Conservation (phyloP, 1,140 invertebrate genomes). For the Bombus balteatus region DNA sequence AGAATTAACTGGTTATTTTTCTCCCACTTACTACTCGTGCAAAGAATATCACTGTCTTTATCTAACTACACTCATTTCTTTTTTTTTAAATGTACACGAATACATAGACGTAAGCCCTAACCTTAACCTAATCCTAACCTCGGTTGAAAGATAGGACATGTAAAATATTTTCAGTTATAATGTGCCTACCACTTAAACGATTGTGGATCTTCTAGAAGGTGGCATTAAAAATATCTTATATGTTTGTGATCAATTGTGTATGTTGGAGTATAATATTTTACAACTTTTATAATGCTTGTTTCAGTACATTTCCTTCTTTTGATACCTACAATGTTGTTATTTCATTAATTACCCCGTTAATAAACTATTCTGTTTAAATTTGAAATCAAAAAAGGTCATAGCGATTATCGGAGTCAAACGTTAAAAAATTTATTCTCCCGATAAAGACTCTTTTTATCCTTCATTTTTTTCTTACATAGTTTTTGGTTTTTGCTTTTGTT, state of each 20-base stretch:
- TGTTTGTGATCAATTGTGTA: constrained; percentile 35
- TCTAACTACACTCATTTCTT: constrained; percentile 24
- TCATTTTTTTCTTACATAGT: neutral
- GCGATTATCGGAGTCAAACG: neutral
- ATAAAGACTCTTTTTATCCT: neutral
- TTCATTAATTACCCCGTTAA: neutral
- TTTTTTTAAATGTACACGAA: neutral
- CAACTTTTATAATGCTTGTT: constrained; percentile 17
- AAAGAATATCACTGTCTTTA: constrained; percentile 41
- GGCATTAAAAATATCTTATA: constrained; percentile 48
- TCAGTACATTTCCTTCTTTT: constrained; percentile 15
- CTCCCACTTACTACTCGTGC: constrained; percentile 28
- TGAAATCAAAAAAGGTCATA: constrained; percentile 8
- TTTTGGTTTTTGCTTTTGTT: neutral
- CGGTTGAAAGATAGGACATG: constrained; percentile 25
- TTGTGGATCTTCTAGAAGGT: constrained; percentile 32
- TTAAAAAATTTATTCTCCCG: neutral
- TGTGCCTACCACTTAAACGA: constrained; percentile 47
- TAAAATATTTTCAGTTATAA: constrained; percentile 43
- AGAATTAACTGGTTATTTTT: neutral
- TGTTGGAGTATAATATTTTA: constrained; percentile 32
- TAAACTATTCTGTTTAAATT: neutral
- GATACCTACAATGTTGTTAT: constrained; percentile 32
- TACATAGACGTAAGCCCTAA: neutral
- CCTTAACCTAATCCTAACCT: neutral